phyloP scores from a whole-genome alignment of 2,113 vertebrate genomes.

The Microtus montanus region DNA sequence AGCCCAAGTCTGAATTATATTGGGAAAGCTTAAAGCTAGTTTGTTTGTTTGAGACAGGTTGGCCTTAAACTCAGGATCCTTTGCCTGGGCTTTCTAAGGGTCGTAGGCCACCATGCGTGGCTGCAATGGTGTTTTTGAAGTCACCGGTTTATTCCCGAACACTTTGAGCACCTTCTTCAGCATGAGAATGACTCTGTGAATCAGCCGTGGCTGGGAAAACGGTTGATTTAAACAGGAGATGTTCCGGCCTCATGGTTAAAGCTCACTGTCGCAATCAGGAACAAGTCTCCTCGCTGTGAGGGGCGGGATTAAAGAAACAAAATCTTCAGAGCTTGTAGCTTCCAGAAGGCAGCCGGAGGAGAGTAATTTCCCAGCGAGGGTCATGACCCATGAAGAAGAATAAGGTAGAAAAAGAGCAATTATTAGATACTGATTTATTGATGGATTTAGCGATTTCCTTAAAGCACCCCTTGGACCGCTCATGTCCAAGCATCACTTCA shows the following conservation, averaged over 20 bases:
- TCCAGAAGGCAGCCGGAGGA: neutral
- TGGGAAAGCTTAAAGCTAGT: neutral
- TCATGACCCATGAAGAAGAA: neutral
- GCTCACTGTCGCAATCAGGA: neutral
- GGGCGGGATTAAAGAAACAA: neutral
- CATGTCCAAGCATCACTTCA: neutral
- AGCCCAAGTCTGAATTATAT: neutral
- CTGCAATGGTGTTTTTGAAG: neutral
- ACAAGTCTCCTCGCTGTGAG: neutral
- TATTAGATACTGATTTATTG: neutral
- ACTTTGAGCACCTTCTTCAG: neutral
- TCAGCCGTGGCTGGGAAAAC: neutral
- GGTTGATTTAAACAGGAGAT: neutral
- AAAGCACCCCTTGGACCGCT: neutral
- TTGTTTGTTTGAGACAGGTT: neutral
- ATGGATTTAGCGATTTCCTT: neutral
- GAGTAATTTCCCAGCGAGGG: constrained; percentile 9
- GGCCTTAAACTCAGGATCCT: neutral
- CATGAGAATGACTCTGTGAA: neutral
- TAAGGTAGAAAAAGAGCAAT: neutral
- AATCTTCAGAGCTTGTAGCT: neutral
- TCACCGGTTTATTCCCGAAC: constrained; percentile 35
- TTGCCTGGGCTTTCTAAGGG: neutral
- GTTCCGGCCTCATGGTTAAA: neutral
- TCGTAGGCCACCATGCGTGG: too few relatives aligned